Base-by-base conservation (phyloP, 2,113 vertebrate genomes). In the Mustelus asterias region DNA sequence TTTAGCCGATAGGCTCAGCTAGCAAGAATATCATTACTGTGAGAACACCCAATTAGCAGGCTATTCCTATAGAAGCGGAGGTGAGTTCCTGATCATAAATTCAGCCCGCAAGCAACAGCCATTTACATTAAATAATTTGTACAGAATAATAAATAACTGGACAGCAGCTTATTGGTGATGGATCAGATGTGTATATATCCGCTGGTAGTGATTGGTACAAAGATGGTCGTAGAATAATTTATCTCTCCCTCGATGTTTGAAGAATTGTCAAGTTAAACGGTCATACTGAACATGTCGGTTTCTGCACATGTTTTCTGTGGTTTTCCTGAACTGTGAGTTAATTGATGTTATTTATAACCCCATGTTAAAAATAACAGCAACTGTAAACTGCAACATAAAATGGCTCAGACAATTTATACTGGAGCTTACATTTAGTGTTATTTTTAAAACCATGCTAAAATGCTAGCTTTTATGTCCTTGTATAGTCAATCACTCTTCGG, bases 331-430 rank as follows among this genome's bases (percentile, higher is more conserved):
- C 54, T 58, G 58, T 33, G 26, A 90, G 11, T 90, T 83, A 44
- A 44, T 83, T 83, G 72, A 33, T 76, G 37, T 83, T 90, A 90
- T 90, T 90, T 90, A 58, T 63, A 58, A 90, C 13, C 88, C 88
- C 16, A 4, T n/a, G 29, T 90, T 60, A 90, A 90, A 63, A 90
- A 90, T 60, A 90, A 88, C 48, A 83, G 37, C 80, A 44, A 44
- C 16, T 83, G 41, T 54, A 54, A 88, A 86, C 37, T 44, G 41
- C 41, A 86, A 88, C 24, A 54, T 88, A 54, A 54, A 88, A 11
- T 86, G 41, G 24, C 78, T 41, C n/a, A 48, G 83, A 26, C 83
- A 86, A 44, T 86, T 48, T 85, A 41, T 48, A 85, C 4, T 44
- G 83, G 83, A 85, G 83, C 83, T 22, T 20, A 83, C 3, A 86